Conservation (phyloP, 2,888 invertebrate species). For the Holacanthella duospinosa region DNA sequence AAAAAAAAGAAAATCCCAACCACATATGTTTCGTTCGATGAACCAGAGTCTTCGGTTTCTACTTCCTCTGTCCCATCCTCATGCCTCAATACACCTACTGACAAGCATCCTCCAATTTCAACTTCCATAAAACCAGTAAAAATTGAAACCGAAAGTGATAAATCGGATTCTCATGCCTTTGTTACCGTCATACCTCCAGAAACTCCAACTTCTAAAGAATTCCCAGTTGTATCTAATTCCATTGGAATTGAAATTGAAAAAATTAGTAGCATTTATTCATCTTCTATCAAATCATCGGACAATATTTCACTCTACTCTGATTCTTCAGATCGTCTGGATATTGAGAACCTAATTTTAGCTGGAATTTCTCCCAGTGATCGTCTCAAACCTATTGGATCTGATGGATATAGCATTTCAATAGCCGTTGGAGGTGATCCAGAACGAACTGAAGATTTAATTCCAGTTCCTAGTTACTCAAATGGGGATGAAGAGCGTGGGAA, state of each 20-base stretch:
- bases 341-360: constrained; percentile 21
- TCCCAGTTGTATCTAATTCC: not conserved
- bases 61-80: constrained; percentile 51
- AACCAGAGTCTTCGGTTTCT: constrained; percentile 43
- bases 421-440: not conserved
- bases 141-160: not conserved
- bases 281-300: constrained; percentile 27
- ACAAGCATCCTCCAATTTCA: constrained; percentile 11
- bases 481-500: not conserved
- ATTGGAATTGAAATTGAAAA: not conserved
- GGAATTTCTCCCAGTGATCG: constrained; percentile 27
- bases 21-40: constrained; percentile 60
- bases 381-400: constrained; percentile 21
- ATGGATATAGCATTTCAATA: not conserved
- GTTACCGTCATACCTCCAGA: not conserved
- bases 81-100: constrained; percentile 51
- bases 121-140: too few relatives aligned
- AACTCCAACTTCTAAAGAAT: not conserved
- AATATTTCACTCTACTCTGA: constrained; percentile 30
- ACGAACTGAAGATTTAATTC: constrained; percentile 26
- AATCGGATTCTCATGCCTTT: too few relatives aligned
- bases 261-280: constrained; percentile 15
- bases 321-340: constrained; percentile 22
- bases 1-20: constrained; percentile 51
- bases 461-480: constrained; percentile 23